Base-by-base conservation (phyloP, 2,888 invertebrate genomes). In the Leptinotarsa haldemani region DNA sequence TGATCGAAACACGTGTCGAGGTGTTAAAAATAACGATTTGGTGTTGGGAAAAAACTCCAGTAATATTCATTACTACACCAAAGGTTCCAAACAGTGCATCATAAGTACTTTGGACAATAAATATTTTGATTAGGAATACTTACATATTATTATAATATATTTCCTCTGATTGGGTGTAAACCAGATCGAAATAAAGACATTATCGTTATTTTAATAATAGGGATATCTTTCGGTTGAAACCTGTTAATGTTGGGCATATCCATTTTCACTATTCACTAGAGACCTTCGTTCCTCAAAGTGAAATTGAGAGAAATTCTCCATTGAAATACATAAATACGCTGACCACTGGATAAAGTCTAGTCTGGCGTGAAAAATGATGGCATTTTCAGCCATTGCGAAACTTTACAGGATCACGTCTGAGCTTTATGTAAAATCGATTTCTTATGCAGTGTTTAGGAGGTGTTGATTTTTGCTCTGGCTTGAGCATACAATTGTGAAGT, bases 301-400 rank as follows among this genome's bases (percentile, higher is more conserved):
- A 66, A 69, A 73, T 50, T 46, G 50, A 70, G 69, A 58, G 65
- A 63, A 61, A 61, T 61, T 30, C 30, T 15, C 16, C 47, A 48
- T 15, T 47, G 56, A 72, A 73, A 79, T 81, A 78, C 82, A 83
- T 85, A 85, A 85, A 84, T 85, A 84, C 84, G 82, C 79, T 80
- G 81, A 79, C 81, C 83, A 81, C 79, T 81, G 84, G 85, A 85
- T 85, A 82, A 83, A 79, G 78, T 75, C 79, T 79, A 80, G 82
- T 80, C 81, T 72, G 79, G 79, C 80, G 80, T 80, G 81, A 84
- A 82, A 85, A 84, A 85, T 84, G 85, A 85, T 83, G 83, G 84
- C 84, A 84, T 85, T 85, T 85, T 85, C 81, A 83, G 84, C 84
- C 84, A 85, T 85, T 86, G 85, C 81, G 83, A 79, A 84, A 84